Percentiles rank a stretch among this genome's conserved stretches.
These are phyloP conservation scores for Condylura cristata DNA, from an alignment of 2,113 vertebrate species.

Conservation along the genomic window DNA sequence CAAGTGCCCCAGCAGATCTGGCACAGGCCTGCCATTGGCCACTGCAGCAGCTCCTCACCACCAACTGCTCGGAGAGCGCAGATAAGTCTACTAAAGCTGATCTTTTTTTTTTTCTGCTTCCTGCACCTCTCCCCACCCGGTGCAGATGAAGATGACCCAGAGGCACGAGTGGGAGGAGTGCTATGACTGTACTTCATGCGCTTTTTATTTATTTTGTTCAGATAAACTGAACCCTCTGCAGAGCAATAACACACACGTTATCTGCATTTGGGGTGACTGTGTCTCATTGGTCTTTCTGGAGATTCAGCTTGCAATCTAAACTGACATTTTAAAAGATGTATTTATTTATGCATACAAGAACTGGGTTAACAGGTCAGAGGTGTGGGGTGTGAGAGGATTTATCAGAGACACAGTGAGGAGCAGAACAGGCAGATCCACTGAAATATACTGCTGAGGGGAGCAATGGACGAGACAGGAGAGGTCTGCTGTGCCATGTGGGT, in stretches of 20 bases:
- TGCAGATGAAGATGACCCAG: neutral
- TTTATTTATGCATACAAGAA: too few species aligned
- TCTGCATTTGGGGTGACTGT: rapidly evolving
- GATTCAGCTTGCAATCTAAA: neutral
- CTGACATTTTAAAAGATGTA: neutral
- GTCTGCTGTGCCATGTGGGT: too few species aligned
- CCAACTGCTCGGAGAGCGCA: too few species aligned
- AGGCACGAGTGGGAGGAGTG: neutral
- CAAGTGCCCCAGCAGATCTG: neutral
- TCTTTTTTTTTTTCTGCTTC: neutral
- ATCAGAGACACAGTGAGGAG: too few species aligned
- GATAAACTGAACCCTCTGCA: neutral
- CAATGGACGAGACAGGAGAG: too few species aligned
- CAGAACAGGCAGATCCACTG: too few species aligned
- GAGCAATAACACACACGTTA: rapidly evolving
- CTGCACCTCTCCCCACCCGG: neutral
- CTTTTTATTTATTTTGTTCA: neutral
- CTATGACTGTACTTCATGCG: rapidly evolving
- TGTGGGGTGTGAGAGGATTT: too few species aligned
- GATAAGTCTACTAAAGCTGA: too few species aligned
- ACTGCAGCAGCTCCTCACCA: rapidly evolving
- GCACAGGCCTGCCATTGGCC: neutral
- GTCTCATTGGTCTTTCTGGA: neutral
- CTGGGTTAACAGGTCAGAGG: too few species aligned
- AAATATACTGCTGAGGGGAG: too few species aligned